These are phyloP conservation scores for Mus spretus DNA, from an alignment of 2,797 vertebrate genomes.

Conservation along the genomic window DNA sequence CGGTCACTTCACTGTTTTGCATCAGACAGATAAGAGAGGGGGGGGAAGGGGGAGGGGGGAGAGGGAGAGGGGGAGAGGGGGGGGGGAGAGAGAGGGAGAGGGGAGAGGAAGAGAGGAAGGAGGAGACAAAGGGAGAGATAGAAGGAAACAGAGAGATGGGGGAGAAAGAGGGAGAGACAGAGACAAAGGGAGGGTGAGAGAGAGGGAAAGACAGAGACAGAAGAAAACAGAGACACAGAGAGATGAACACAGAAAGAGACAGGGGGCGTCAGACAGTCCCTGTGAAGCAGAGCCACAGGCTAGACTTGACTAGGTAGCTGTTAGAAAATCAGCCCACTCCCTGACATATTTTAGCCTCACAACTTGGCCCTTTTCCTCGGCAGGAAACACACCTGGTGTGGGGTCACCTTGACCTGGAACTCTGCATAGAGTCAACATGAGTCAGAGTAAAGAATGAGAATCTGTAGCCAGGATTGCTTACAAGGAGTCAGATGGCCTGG, in stretches of 20 bases:
- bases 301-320: neutral
- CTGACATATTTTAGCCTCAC: neutral
- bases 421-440: slow-evolving; percentile 30
- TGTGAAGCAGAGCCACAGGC: neutral
- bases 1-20: fast-evolving
- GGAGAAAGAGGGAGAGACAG: neutral
- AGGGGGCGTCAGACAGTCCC: neutral
- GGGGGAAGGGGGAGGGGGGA: too few relatives aligned
- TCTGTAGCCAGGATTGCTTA: neutral
- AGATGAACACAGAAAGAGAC: neutral
- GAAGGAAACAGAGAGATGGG: neutral
- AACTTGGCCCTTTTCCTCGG: neutral
- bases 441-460: neutral
- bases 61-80: too few relatives aligned
- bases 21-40: neutral
- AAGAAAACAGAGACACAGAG: neutral
- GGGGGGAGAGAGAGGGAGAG: neutral
- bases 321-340: neutral
- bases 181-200: neutral
- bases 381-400: neutral
- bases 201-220: neutral
- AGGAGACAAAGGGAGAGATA: neutral
- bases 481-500: neutral
- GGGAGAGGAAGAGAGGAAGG: neutral
- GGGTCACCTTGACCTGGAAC: slow-evolving; percentile 59